Evolutionary conservation across 1,140 invertebrate genomes (phyloP).

Genomic region (Ceratina australensis): DNA sequence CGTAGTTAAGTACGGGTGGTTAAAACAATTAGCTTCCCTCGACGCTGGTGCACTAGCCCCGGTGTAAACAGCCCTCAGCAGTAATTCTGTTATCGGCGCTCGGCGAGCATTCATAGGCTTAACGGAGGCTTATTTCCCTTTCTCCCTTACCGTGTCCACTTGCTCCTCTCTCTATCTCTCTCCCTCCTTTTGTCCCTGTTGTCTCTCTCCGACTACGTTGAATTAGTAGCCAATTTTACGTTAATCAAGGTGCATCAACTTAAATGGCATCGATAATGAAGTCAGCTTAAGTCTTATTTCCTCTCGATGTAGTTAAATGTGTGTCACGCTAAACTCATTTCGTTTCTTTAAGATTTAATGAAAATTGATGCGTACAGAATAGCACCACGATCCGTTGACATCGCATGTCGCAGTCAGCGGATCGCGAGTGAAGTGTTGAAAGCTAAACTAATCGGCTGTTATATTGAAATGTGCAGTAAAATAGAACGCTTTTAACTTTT

Average conservation of each 20-base stretch:
- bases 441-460: too few relatives aligned
- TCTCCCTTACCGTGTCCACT: slow-evolving; percentile 20
- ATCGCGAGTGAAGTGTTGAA: too few relatives aligned
- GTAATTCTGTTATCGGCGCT: slow-evolving; percentile 68
- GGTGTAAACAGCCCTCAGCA: slow-evolving; percentile 57
- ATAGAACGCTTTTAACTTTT: too few relatives aligned
- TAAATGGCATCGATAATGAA: background rate
- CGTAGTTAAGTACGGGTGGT: slow-evolving; percentile 48
- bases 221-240: slow-evolving; percentile 16
- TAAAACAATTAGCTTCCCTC: slow-evolving; percentile 62
- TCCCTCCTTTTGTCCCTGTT: background rate
- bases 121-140: slow-evolving; percentile 53
- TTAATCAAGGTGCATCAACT: slow-evolving; percentile 19
- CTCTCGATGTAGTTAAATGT: too few relatives aligned
- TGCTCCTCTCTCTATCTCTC: slow-evolving; percentile 9
- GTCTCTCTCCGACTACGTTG: background rate
- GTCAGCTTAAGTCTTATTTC: background rate
- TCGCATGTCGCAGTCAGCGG: too few relatives aligned
- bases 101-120: slow-evolving; percentile 62
- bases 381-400: too few relatives aligned
- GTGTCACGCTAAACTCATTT: background rate
- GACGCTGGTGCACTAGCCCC: slow-evolving; percentile 40
- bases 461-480: too few relatives aligned
- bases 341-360: too few relatives aligned
- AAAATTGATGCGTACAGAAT: background rate